Conservation (phyloP, 2,797 vertebrate genomes). For the Rhinatrema bivittatum region DNA sequence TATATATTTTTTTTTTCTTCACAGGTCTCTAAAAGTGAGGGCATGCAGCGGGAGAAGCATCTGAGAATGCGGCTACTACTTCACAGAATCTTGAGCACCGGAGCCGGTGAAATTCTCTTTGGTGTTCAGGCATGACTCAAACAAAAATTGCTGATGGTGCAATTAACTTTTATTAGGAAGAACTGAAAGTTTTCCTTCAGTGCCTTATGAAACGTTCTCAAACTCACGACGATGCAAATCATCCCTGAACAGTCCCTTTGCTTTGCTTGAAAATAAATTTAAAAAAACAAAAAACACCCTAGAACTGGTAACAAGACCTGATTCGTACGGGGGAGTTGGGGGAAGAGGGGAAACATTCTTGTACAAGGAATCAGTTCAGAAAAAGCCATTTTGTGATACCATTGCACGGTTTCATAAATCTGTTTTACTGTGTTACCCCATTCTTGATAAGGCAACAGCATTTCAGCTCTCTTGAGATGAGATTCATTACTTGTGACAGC, state of each 20-base stretch:
- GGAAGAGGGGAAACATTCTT: slow-evolving; percentile 37
- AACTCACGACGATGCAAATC: slow-evolving; percentile 95
- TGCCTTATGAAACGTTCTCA: slow-evolving; percentile 98
- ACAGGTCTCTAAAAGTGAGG: slow-evolving; percentile 47
- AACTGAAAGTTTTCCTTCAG: slow-evolving; percentile 87
- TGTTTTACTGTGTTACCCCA: too few species aligned
- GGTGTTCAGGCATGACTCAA: slow-evolving; percentile 68
- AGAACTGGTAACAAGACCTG: slow-evolving; percentile 45
- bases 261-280: slow-evolving; percentile 80
- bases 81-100: slow-evolving; percentile 68
- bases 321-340: slow-evolving; percentile 44
- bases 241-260: slow-evolving; percentile 83
- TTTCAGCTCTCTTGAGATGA: too few species aligned
- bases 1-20: too few species aligned
- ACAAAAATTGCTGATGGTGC: slow-evolving; percentile 85
- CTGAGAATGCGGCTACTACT: slow-evolving; percentile 65
- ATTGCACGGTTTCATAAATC: slow-evolving; percentile 83
- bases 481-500: too few species aligned
- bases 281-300: slow-evolving; percentile 47
- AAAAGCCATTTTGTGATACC: slow-evolving; percentile 98
- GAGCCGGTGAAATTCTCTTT: slow-evolving; percentile 65
- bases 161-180: slow-evolving; percentile 84
- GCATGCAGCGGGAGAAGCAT: slow-evolving; percentile 50
- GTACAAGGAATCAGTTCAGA: slow-evolving; percentile 62
- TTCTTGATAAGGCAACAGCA: too few species aligned